These are phyloP conservation scores for Scomber scombrus DNA, from an alignment of 2,113 vertebrate genomes.

Conservation along the genomic window DNA sequence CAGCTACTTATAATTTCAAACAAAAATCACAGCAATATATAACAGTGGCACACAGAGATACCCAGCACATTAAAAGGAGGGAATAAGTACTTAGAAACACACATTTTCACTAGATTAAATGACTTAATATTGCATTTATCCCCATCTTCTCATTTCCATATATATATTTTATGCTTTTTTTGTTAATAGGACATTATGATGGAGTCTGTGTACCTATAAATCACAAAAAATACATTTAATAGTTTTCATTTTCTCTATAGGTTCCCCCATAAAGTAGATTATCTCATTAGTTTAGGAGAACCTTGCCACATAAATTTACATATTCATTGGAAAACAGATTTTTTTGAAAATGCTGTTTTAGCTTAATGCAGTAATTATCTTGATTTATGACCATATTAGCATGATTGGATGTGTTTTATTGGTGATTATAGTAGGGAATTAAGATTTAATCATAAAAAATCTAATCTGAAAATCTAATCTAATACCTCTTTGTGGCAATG, in stretches of 20 bases:
- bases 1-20: conserved; percentile 24
- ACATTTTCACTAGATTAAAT: background rate
- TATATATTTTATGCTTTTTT: conserved; percentile 12
- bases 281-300: background rate
- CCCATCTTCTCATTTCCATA: background rate
- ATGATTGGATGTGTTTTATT: background rate
- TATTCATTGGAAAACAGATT: background rate
- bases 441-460: background rate
- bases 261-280: background rate
- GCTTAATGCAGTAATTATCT: background rate
- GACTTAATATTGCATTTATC: background rate
- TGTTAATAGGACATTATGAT: background rate
- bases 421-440: background rate
- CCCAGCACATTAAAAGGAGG: background rate
- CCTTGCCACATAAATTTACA: background rate
- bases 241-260: background rate
- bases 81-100: background rate
- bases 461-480: background rate
- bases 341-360: background rate
- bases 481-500: background rate
- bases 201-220: fast-evolving
- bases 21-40: conserved; percentile 1
- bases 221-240: background rate
- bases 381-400: background rate
- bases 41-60: background rate